Conservation (phyloP, 2,888 invertebrate genomes). For the Rhogogaster chlorosoma region DNA sequence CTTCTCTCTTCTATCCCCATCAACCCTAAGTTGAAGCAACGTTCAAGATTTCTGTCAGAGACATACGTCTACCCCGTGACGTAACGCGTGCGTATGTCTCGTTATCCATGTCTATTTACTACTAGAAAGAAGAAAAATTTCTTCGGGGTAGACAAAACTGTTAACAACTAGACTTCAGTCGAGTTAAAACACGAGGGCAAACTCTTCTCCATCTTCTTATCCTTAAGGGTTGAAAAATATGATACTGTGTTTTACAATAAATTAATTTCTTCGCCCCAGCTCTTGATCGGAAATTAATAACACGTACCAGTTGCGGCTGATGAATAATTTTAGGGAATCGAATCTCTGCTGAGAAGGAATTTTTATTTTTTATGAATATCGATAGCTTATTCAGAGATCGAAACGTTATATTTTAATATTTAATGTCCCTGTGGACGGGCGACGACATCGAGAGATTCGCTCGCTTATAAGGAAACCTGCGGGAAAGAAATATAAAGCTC, state of each 20-base stretch:
- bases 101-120: neutral
- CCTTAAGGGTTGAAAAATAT: neutral
- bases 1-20: slow-evolving; percentile 32
- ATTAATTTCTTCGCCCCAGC: neutral
- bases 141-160: neutral
- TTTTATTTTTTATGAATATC: slow-evolving; percentile 22
- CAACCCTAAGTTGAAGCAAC: neutral
- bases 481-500: neutral
- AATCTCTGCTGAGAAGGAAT: neutral
- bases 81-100: neutral
- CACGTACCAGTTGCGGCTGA: neutral
- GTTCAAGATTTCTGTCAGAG: neutral
- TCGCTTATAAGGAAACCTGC: neutral
- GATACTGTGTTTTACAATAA: neutral
- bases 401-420: slow-evolving; percentile 41
- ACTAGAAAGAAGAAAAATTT: neutral
- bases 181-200: neutral
- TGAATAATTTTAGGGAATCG: slow-evolving; percentile 3
- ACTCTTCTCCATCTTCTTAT: no score
- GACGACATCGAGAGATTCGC: neutral
- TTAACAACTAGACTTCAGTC: neutral
- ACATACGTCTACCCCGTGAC: neutral
- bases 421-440: slow-evolving; percentile 12
- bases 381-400: slow-evolving; percentile 28
- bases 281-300: neutral